phyloP scores from a whole-genome alignment of 2,113 vertebrate species.

The Oxyruncus cristatus region DNA sequence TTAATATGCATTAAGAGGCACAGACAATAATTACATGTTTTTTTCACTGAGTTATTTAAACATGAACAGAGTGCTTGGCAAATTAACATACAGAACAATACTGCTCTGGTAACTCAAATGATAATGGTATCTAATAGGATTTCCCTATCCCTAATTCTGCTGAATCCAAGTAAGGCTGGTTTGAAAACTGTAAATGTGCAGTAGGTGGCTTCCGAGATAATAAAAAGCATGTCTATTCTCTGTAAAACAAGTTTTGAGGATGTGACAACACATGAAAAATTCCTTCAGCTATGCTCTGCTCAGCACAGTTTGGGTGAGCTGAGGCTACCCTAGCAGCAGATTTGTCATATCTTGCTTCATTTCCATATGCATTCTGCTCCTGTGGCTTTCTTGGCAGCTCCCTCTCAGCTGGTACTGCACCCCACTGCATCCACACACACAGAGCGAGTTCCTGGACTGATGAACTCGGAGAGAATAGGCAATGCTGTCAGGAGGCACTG shows the following conservation, averaged over 20 bases:
- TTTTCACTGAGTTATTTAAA: slow-evolving; percentile 12
- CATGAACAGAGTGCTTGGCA: not conserved
- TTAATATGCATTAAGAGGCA: not conserved
- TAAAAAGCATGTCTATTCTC: not conserved
- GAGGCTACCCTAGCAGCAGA: not conserved
- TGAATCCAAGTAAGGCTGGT: not conserved
- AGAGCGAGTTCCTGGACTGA: rapidly evolving
- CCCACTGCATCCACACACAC: not conserved
- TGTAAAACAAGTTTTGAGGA: not conserved
- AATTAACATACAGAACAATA: slow-evolving; percentile 1
- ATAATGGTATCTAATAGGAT: not conserved
- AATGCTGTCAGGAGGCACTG: not conserved
- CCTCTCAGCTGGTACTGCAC: not conserved
- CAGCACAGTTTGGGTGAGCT: not conserved
- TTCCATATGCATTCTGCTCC: not conserved
- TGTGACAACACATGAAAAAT: slow-evolving; percentile 7
- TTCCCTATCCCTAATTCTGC: not conserved
- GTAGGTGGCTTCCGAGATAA: slow-evolving; percentile 1
- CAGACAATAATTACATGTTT: not conserved
- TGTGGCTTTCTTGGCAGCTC: not conserved
- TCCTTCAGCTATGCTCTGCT: not conserved
- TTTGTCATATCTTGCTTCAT: not conserved
- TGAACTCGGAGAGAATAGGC: not conserved
- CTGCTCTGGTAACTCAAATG: not conserved
- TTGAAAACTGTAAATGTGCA: not conserved